Evolutionary conservation across 2,888 invertebrate species (phyloP).

Genomic region (Andrena hattorfiana): DNA sequence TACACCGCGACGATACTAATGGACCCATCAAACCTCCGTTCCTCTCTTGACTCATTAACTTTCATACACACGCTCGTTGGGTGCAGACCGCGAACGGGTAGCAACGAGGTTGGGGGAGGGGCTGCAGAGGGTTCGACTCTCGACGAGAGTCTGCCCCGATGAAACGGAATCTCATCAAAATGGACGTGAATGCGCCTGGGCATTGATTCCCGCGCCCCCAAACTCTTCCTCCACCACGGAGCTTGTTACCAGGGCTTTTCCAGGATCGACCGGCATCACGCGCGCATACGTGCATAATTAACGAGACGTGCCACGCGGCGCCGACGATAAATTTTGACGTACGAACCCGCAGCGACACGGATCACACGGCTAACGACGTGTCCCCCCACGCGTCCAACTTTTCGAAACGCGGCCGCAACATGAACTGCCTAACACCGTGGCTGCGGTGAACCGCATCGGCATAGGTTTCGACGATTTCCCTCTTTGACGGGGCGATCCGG

Average conservation of each 20-base stretch:
- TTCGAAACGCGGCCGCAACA: conserved; percentile 71
- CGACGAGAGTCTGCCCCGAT: conserved; percentile 45
- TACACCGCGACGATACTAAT: conserved; percentile 33
- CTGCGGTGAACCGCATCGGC: conserved; percentile 73
- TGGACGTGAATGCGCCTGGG: conserved; percentile 60
- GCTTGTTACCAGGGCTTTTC: conserved; percentile 63
- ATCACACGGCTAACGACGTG: conserved; percentile 68
- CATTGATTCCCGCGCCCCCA: conserved; percentile 66
- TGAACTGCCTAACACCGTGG: conserved; percentile 65
- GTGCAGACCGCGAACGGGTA: neutral
- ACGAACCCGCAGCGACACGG: conserved; percentile 72
- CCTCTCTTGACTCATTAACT: conserved; percentile 59
- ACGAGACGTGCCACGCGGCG: conserved; percentile 69
- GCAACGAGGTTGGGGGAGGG: neutral
- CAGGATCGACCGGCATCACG: conserved; percentile 63
- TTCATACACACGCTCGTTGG: conserved; percentile 26
- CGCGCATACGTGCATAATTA: conserved; percentile 78
- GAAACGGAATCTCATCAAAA: conserved; percentile 67
- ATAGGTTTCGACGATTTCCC: conserved; percentile 45
- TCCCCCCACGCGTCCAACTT: conserved; percentile 53
- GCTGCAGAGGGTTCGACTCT: conserved; percentile 12
- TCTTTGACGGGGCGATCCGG: conserved; percentile 19
- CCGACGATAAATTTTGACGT: conserved; percentile 76
- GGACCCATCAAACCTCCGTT: conserved; percentile 43
- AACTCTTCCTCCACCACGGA: conserved; percentile 43